phyloP scores from a whole-genome alignment of 2,113 vertebrate species.

The Notarius lentiginosus region DNA sequence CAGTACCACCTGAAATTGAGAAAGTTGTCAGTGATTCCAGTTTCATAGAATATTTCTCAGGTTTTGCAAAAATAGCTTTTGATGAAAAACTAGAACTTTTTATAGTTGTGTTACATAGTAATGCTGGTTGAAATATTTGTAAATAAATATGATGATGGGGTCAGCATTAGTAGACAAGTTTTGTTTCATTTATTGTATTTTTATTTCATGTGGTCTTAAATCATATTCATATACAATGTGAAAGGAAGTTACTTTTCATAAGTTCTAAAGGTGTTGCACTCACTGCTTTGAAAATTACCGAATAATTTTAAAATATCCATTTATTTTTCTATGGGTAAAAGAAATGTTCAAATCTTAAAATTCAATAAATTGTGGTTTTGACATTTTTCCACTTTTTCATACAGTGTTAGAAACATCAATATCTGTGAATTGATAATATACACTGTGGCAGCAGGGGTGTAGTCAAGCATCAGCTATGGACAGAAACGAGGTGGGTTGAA shows the following conservation, averaged over 20 bases:
- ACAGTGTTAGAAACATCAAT: neutral
- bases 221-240: neutral
- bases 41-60: neutral
- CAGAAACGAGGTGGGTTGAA: neutral
- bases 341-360: neutral
- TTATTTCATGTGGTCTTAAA: neutral
- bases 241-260: slow-evolving; percentile 50
- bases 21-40: neutral
- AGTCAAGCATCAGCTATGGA: neutral
- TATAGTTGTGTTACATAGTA: neutral
- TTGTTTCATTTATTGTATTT: neutral
- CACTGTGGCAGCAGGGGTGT: neutral
- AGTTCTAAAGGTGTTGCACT: slow-evolving; percentile 56
- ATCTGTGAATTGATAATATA: neutral
- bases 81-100: neutral
- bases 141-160: neutral
- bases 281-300: slow-evolving; percentile 64
- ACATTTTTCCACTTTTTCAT: neutral
- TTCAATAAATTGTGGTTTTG: neutral
- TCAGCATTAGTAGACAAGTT: neutral
- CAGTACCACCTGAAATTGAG: neutral
- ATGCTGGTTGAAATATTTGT: neutral
- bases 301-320: slow-evolving; percentile 57
- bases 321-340: slow-evolving; percentile 64
- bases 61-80: neutral